Base-by-base conservation (phyloP, 2,888 invertebrate genomes). In the Hemaris fuciformis region DNA sequence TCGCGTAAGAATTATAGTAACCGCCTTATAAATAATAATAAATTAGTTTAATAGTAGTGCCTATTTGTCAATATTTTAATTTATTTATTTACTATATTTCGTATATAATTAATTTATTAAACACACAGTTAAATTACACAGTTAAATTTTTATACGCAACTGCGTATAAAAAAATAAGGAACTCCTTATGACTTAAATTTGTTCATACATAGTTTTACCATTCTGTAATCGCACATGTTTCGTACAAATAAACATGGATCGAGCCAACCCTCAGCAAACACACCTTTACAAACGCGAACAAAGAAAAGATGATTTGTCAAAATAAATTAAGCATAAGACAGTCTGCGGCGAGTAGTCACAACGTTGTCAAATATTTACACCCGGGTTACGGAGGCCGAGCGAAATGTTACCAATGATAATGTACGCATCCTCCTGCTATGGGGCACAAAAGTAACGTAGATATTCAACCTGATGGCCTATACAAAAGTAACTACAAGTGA, bases 311-410 rank as follows among this genome's bases (percentile, higher is more conserved):
- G 88, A 92, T 91, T 89, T 87, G 87, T 91, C 91, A 91, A 91
- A 91, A 90, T 91, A 92, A 92, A 92, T 91, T 90, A 91, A 80
- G 85, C 91, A 89, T 89, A 89, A 90, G 89, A 88, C 87, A 88
- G 88, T 83, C 81, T 76, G 77, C 74, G 79, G 79, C 71, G 76
- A 81, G 77, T 83, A 84, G 82, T 84, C 85, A 82, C 81, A 79
- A 75, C 70, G 76, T 83, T 73, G 76, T 91, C 86, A 91, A 91
- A 91, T 91, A 91, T 91, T 91, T 91, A 90, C 84, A 77, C 68
- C 65, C 74, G 74, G 80, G 76, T 78, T 76, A 61, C 57, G 13
- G 43, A 43, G 61, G 23, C 34, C 57, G 38, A 43, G 38, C 57
- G 57, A 34, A 57, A 60, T 15, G 46, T 45, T 53, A 64, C 68